phyloP scores from a whole-genome alignment of 2,888 invertebrate species.

The Tiphia femorata region DNA sequence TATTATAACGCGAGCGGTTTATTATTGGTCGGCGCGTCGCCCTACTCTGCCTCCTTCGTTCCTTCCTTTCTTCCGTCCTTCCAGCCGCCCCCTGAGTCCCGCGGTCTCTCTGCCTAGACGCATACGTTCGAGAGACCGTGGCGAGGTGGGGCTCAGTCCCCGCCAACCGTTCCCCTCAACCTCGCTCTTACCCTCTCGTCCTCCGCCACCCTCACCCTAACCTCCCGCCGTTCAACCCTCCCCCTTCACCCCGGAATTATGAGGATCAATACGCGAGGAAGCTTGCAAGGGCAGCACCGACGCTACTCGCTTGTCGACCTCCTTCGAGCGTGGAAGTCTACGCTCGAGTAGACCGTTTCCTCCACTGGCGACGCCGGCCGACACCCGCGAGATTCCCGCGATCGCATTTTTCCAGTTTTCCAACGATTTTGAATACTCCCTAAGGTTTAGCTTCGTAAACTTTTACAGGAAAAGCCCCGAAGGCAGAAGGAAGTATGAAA shows the following conservation, averaged over 20 bases:
- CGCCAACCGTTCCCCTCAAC: slow-evolving; percentile 35
- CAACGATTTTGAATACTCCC: too few species aligned
- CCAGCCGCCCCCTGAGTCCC: slow-evolving; percentile 49
- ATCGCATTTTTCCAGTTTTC: too few species aligned
- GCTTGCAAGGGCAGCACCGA: slow-evolving; percentile 65
- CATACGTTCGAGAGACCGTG: slow-evolving; percentile 53
- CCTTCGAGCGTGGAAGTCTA: slow-evolving; percentile 56
- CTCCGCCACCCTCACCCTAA: slow-evolving; percentile 16
- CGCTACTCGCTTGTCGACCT: slow-evolving; percentile 62
- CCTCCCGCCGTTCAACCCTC: slow-evolving; percentile 38
- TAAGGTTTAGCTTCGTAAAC: too few species aligned
- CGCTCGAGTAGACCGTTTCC: slow-evolving; percentile 35
- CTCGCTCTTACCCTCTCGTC: slow-evolving; percentile 23
- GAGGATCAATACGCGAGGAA: slow-evolving; percentile 68
- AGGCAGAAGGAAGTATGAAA: too few species aligned
- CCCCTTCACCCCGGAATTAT: slow-evolving; percentile 62
- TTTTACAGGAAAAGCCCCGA: too few species aligned
- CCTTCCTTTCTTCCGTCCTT: slow-evolving; percentile 56
- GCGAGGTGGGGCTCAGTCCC: slow-evolving; percentile 53
- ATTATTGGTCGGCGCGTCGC: slow-evolving; percentile 64
- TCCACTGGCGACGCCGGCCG: too few species aligned
- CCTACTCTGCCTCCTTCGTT: slow-evolving; percentile 54
- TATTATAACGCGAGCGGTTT: slow-evolving; percentile 66
- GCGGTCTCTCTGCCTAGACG: slow-evolving; percentile 44
- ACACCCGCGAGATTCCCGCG: too few species aligned